A percentile compares a stretch with the other conserved stretches of the same genome.
Conservation (phyloP, 2,113 vertebrate genomes). For the Aplodontia rufa region DNA sequence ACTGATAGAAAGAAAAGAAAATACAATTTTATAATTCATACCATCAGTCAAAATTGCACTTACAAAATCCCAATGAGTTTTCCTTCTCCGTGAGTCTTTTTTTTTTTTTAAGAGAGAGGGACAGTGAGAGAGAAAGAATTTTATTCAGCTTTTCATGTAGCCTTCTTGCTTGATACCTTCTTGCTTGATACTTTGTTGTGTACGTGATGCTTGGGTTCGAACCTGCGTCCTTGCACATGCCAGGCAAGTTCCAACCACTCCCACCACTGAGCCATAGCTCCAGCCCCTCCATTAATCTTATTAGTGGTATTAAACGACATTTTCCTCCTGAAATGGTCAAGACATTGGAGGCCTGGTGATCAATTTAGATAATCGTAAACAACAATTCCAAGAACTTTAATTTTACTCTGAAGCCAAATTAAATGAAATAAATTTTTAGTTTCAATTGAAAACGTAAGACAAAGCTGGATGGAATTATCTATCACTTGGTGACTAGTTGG, state of each 20-base stretch:
- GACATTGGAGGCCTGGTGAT: neutral
- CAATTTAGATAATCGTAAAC: neutral
- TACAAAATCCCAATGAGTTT: neutral
- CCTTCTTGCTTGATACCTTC: too few relatives aligned
- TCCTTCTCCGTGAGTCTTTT: too few relatives aligned
- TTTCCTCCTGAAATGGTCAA: neutral
- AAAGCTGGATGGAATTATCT: neutral
- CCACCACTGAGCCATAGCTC: too few relatives aligned
- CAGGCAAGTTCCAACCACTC: too few relatives aligned
- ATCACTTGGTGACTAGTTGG: neutral
- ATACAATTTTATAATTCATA: neutral
- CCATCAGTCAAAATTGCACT: neutral
- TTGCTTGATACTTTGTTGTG: too few relatives aligned
- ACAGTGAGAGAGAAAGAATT: too few relatives aligned
- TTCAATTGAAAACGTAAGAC: slow-evolving; percentile 2
- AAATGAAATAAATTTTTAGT: too few relatives aligned
- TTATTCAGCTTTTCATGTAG: too few relatives aligned
- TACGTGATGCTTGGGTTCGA: too few relatives aligned
- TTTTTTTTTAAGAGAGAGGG: too few relatives aligned
- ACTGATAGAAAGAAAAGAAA: slow-evolving; percentile 84
- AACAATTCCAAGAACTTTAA: slow-evolving; percentile 10
- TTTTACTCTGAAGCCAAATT: too few relatives aligned
- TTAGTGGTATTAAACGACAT: neutral
- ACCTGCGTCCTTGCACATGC: too few relatives aligned
- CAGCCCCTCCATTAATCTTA: neutral